Conservation (phyloP, 2,888 invertebrate genomes). For the Anagyrus pseudococci region DNA sequence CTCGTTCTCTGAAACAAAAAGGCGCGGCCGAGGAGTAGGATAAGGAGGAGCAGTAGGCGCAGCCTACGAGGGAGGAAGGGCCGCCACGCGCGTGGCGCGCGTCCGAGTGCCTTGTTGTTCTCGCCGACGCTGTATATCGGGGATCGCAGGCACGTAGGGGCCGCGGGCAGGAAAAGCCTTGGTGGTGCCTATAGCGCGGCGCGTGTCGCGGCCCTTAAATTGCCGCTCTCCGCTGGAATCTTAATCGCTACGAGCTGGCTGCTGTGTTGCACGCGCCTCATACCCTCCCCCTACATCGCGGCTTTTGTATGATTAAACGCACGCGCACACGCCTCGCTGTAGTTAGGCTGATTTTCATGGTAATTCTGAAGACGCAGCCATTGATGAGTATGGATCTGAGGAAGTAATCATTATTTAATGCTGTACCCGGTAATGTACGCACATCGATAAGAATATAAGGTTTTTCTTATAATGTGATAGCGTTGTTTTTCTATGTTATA, state of each 20-base stretch:
- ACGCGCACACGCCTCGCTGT: neutral
- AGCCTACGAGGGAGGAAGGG: neutral
- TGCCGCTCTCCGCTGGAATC: neutral
- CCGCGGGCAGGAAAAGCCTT: neutral
- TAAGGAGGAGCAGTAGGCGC: too few species aligned
- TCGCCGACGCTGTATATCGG: neutral
- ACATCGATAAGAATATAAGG: too few species aligned
- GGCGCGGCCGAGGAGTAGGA: conserved; percentile 3
- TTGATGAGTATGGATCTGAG: too few species aligned
- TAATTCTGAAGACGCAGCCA: too few species aligned
- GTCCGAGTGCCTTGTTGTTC: neutral
- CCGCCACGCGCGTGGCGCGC: conserved; percentile 1
- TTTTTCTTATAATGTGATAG: too few species aligned
- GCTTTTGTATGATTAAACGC: neutral
- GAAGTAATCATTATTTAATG: too few species aligned
- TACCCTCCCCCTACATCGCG: neutral
- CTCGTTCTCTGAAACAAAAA: conserved; percentile 9
- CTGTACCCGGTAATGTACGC: too few species aligned
- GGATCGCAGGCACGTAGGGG: neutral
- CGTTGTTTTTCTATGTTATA: too few species aligned
- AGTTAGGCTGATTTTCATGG: too few species aligned
- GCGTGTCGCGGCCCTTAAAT: conserved; percentile 6
- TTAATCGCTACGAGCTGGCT: conserved; percentile 1
- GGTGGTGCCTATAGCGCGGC: neutral
- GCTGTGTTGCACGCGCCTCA: neutral